Conservation (phyloP, 2,888 invertebrate species). For the Lydus trimaculatus region DNA sequence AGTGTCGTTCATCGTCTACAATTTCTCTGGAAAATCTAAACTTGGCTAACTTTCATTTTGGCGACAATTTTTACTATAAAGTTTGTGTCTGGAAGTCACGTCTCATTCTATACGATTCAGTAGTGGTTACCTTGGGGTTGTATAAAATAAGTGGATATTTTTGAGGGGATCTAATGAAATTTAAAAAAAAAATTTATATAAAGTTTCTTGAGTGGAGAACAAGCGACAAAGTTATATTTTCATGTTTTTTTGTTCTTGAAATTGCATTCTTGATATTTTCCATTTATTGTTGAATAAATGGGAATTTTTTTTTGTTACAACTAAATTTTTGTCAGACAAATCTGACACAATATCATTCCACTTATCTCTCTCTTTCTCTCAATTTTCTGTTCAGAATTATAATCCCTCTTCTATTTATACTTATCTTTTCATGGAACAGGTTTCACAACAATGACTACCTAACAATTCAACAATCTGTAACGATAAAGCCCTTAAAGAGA, state of each 20-base stretch:
- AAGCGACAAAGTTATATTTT: too few species aligned
- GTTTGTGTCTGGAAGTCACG: neutral
- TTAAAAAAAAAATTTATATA: neutral
- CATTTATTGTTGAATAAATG: neutral
- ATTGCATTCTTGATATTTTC: too few species aligned
- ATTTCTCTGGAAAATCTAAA: neutral
- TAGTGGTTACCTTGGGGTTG: neutral
- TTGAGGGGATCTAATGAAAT: neutral
- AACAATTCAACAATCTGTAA: neutral
- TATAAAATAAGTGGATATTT: neutral
- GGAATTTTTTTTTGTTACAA: neutral
- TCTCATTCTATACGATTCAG: neutral
- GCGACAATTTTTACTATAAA: neutral
- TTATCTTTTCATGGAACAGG: neutral
- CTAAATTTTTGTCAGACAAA: neutral
- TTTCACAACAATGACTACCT: neutral
- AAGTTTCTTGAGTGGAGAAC: too few species aligned
- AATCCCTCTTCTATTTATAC: neutral
- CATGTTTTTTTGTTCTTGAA: too few species aligned
- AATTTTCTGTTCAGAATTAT: neutral
- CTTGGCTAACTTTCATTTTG: neutral
- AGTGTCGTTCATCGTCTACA: neutral
- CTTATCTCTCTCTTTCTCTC: neutral
- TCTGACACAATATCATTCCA: neutral
- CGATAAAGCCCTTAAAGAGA: neutral